Base-by-base conservation (phyloP, 2,113 vertebrate species). In the Mola mola region DNA sequence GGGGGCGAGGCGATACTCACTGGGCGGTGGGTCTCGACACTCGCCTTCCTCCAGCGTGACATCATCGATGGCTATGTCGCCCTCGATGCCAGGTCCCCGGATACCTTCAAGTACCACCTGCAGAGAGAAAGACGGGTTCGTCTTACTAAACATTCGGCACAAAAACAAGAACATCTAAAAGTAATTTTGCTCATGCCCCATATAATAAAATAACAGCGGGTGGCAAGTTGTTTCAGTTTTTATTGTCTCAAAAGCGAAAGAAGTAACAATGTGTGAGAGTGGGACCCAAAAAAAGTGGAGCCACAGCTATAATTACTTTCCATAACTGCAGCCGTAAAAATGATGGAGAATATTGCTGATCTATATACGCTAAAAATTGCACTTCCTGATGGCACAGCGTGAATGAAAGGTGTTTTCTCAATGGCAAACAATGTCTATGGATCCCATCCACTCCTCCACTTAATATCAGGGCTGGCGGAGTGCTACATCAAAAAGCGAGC, bases 31-130 rank as follows among this genome's bases (percentile, higher is more conserved):
- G 87, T 96, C 94, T 82, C 93, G 90, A 87, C 97, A 99, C 85
- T 97, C 95, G 56, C 97, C 96, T 88, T 98, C 97, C 81, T 96
- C 93, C 15, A 99, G 93, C 0, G 94, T 95, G 51, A 99, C 92
- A 3, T 99, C 97, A 31, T 99, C 97, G 1, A 99, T 95, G 62
- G 97, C 97, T n/a, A 99, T 99, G 78, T 99, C 97, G 3, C 97
- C 97, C 86, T 99, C 97, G 3, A 99, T 98, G 12, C 97, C 97
- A 0, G 94, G 93, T 34, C 97, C 97, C 8, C 97, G 92, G 78
- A 99, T 88, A 13, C 97, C 97, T 90, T 98, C 96, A 31, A 99
- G 94, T 60, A 97, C 94, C 53, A 99, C 92, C 97, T 67, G 66
- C 15, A 73, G 38, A 25, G 43, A 66, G 44, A n/a, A 4, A 63